Base-by-base conservation (phyloP, 2,888 invertebrate genomes). In the Lepidocyrtoides sp. region DNA sequence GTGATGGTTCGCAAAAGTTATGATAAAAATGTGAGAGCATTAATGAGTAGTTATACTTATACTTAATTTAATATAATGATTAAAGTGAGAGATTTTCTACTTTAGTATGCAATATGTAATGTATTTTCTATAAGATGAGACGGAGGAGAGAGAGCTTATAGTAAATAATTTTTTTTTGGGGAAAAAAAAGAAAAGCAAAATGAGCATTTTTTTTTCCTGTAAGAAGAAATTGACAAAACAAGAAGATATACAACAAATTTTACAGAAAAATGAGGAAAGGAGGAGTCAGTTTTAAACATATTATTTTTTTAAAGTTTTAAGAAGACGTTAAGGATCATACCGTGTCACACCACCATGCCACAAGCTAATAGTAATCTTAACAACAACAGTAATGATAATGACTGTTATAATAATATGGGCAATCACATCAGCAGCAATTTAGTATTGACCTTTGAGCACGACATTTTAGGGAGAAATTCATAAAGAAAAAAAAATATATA, bases 341-440 rank as follows among this genome's bases (percentile, higher is more conserved):
- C n/a, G n/a, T n/a, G n/a, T n/a, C n/a, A n/a, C n/a, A n/a, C n/a
- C n/a, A 48, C 14, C 48, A 48, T 12, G 48, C 48, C 48, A 48
- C 48, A 48, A 8, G 48, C 48, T 48, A 48, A 48, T n/a, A n/a
- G n/a, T 48, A 48, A 48, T 12, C 48, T 48, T 48, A 48, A 4
- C 14, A 12, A 12, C 8, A 20, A 60, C 7, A 60, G 2, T 26
- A 20, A 60, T 23, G 60, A 8, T 57, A 41, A 41, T 41, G 10
- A 41, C 10, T 4, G 10, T 41, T 7, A 41, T 41, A 10, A 41
- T 41, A 4, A 57, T 20, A n/a, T 29, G 14, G 66, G 66, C 29
- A 66, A 66, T 29, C 66, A 66, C n/a, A 66, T 66, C n/a, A n/a
- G n/a, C 29, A 66, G 29, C 66, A 66, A 66, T 66, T 66, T 66